Evolutionary conservation across 2,113 vertebrate genomes (phyloP).

Genomic region (Marmota flaviventris): DNA sequence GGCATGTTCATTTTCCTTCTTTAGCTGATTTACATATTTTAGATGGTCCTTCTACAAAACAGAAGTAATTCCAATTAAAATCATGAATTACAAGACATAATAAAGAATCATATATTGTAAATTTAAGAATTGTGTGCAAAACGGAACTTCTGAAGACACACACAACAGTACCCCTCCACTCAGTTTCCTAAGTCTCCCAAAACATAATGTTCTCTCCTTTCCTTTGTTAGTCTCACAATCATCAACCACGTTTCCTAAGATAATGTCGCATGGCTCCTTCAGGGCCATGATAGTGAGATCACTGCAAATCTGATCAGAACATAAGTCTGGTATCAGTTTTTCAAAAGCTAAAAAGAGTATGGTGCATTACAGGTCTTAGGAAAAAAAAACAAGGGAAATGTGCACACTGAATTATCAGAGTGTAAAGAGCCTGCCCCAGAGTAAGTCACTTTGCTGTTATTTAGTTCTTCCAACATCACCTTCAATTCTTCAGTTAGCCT

Average conservation of each 20-base stretch:
- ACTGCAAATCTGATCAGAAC: background rate
- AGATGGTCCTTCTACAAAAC: conserved; percentile 86
- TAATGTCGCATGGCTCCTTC: background rate
- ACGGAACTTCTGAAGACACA: background rate
- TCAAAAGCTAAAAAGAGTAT: background rate
- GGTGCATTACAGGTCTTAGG: background rate
- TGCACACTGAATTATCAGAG: background rate
- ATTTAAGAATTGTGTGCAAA: background rate
- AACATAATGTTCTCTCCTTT: background rate
- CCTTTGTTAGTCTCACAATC: background rate
- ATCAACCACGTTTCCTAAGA: background rate
- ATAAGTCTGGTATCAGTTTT: background rate
- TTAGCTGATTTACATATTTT: conserved; percentile 83
- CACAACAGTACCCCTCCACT: background rate
- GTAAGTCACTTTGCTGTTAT: conserved; percentile 84
- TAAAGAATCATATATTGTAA: background rate
- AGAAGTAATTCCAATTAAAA: conserved; percentile 60
- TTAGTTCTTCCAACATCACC: conserved; percentile 67
- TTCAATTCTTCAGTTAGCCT: conserved; percentile 83
- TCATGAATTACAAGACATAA: background rate
- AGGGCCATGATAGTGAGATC: background rate
- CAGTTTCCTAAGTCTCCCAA: background rate
- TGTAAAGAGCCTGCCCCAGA: background rate
- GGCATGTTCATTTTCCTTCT: conserved; percentile 89
- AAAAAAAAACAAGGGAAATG: background rate